Evolutionary conservation across 2,797 vertebrate species (phyloP).

Genomic region (Rhinella marina): DNA sequence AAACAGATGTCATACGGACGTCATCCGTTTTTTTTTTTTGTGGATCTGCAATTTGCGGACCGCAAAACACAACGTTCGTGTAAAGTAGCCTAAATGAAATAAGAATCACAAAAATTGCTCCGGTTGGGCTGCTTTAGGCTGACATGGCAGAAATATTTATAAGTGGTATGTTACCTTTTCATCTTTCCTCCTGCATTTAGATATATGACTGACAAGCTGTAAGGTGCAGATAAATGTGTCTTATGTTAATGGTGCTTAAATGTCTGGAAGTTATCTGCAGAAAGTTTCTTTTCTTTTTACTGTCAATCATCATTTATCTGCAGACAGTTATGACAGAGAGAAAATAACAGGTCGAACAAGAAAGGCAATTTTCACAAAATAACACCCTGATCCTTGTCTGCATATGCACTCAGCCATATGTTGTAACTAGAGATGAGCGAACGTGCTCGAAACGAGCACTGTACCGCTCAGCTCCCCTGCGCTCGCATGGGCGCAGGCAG

Average conservation of each 20-base stretch:
- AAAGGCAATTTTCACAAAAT: background rate
- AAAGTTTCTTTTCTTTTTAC: background rate
- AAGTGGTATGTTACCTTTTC: background rate
- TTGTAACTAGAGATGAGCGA: too few species aligned
- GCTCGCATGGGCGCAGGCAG: too few species aligned
- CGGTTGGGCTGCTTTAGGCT: background rate
- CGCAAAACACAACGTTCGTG: too few species aligned
- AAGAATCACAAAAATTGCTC: background rate
- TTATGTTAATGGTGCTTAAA: slow-evolving; percentile 1
- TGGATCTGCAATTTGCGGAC: too few species aligned
- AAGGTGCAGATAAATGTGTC: background rate
- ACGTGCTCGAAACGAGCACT: too few species aligned
- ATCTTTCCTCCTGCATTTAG: background rate
- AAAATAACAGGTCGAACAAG: background rate
- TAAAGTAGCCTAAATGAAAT: too few species aligned
- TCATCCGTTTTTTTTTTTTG: too few species aligned
- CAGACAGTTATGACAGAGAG: slow-evolving; percentile 17
- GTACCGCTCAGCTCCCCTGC: too few species aligned
- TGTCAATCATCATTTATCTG: slow-evolving; percentile 15
- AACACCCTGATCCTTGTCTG: background rate
- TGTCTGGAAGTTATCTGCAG: slow-evolving; percentile 26
- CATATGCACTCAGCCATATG: background rate
- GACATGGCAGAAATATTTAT: background rate
- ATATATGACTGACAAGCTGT: background rate
- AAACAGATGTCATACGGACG: too few species aligned